Conservation (phyloP, 2,113 vertebrate genomes). For the Rhea americana region DNA sequence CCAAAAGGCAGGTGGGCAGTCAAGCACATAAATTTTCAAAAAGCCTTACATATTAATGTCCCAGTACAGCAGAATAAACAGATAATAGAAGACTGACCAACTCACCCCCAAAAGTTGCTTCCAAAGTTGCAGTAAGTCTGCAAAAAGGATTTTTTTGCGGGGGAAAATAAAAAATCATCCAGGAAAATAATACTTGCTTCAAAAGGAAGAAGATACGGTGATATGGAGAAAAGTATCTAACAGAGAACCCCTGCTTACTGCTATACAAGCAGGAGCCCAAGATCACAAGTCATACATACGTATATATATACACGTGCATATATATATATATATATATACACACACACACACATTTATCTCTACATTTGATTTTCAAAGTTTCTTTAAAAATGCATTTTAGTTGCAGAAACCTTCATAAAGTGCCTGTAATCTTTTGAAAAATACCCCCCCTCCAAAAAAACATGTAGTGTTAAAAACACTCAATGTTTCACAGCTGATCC, state of each 20-base stretch:
- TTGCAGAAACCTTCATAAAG: not conserved
- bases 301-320: too few species aligned
- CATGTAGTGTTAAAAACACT: not conserved
- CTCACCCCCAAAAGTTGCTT: not conserved
- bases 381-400: not conserved
- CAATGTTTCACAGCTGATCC: not conserved
- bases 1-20: not conserved
- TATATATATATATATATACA: too few species aligned
- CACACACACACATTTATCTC: too few species aligned
- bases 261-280: not conserved
- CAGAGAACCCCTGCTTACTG: not conserved
- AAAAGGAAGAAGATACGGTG: not conserved
- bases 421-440: fast-evolving
- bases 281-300: not conserved
- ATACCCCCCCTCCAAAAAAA: not conserved
- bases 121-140: fast-evolving
- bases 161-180: not conserved
- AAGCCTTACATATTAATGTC: not conserved
- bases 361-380: not conserved
- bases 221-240: fast-evolving
- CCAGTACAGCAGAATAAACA: not conserved
- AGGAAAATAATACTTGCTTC: not conserved
- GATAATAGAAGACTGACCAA: not conserved
- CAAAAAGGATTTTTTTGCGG: not conserved
- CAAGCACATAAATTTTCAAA: fast-evolving